Conservation (phyloP, 2,888 invertebrate species). For the Chromoteleia sp. region DNA sequence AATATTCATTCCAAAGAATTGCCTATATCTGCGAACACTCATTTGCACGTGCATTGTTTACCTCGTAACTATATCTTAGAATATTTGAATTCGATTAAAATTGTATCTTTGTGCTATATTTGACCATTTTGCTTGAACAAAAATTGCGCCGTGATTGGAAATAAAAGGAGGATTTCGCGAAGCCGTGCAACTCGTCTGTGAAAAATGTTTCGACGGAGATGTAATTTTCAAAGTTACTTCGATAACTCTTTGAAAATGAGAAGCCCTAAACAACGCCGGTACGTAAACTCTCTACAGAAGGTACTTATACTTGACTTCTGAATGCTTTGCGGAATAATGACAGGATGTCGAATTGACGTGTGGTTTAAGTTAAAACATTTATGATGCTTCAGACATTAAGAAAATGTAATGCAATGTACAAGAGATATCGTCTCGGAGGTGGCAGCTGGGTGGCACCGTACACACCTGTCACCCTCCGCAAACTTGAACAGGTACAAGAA, state of each 20-base stretch:
- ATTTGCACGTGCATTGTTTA: neutral
- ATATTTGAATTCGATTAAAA: constrained; percentile 7
- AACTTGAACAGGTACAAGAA: constrained; percentile 80
- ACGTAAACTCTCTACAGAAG: neutral
- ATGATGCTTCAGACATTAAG: constrained; percentile 52
- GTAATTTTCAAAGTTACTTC: neutral
- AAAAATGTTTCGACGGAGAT: constrained; percentile 1
- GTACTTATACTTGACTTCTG: constrained; percentile 11
- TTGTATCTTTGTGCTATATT: neutral
- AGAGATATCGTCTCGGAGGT: constrained; percentile 78
- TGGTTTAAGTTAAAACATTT: constrained; percentile 47
- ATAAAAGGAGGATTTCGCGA: constrained; percentile 1
- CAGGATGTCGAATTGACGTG: constrained; percentile 70
- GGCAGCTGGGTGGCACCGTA: constrained; percentile 82
- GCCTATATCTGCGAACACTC: neutral
- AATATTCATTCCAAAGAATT: constrained; percentile 13
- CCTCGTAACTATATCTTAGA: neutral
- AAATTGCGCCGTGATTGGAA: constrained; percentile 4
- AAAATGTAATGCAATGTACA: constrained; percentile 71
- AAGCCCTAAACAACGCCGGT: neutral
- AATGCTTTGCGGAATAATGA: constrained; percentile 60
- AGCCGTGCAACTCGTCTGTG: neutral
- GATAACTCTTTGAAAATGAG: constrained; percentile 14
- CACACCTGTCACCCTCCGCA: constrained; percentile 82
- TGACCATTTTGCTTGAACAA: neutral